A percentile compares a stretch with the other conserved stretches of the same genome.
Evolutionary conservation across 2,888 invertebrate genomes (phyloP).

Genomic region (Chloroclystis v-ata): DNA sequence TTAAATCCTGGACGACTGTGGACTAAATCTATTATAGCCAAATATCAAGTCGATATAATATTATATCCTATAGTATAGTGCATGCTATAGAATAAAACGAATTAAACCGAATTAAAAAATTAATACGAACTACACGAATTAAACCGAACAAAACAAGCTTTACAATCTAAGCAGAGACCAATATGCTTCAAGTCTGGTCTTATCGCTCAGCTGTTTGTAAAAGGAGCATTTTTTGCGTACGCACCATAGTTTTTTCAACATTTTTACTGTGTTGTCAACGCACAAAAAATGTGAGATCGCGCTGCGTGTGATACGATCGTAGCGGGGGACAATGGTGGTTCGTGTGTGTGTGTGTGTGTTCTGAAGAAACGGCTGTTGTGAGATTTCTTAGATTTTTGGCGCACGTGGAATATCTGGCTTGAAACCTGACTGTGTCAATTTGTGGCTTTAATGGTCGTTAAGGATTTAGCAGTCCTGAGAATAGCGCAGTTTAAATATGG

Average conservation of each 20-base stretch:
- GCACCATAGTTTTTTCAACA: slow-evolving; percentile 54
- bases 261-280: slow-evolving; percentile 41
- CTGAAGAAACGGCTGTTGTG: slow-evolving; percentile 13
- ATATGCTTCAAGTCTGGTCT: slow-evolving; percentile 30
- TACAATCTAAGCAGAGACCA: too few species aligned
- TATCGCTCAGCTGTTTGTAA: slow-evolving; percentile 64
- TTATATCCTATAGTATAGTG: too few species aligned
- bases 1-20: too few species aligned
- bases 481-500: too few species aligned
- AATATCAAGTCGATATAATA: too few species aligned
- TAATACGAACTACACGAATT: too few species aligned
- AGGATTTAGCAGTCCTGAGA: too few species aligned
- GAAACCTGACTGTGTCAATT: slow-evolving; percentile 1
- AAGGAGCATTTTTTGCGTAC: slow-evolving; percentile 51
- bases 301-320: slow-evolving; percentile 54
- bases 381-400: slow-evolving; percentile 18
- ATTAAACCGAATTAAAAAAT: too few species aligned
- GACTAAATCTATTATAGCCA: too few species aligned
- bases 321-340: slow-evolving; percentile 53
- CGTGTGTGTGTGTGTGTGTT: slow-evolving; percentile 27
- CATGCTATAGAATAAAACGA: too few species aligned
- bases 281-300: slow-evolving; percentile 58
- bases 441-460: neutral
- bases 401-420: slow-evolving; percentile 8
- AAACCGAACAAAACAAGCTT: too few species aligned